Percentiles rank a stretch among this genome's conserved stretches.
phyloP scores from a whole-genome alignment of 2,888 invertebrate species.

The Cybosia mesomella region DNA sequence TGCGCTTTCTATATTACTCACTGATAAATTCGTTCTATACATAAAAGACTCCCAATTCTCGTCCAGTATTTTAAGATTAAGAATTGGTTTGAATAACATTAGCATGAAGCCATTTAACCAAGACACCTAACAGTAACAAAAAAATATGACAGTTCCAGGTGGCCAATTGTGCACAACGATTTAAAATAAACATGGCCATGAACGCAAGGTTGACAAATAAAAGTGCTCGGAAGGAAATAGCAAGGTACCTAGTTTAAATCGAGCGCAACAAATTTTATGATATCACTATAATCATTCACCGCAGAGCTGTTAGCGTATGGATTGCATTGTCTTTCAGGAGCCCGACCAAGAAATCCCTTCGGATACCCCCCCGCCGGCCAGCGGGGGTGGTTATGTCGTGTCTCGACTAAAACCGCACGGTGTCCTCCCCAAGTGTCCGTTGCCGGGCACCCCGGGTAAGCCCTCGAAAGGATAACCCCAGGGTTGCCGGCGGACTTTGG shows the following conservation, averaged over 20 bases:
- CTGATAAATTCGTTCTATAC: too few species aligned
- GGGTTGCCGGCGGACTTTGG: too few species aligned
- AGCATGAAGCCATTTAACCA: neutral
- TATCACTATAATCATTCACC: neutral
- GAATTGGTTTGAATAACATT: too few species aligned
- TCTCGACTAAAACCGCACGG: too few species aligned
- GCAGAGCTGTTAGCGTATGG: neutral
- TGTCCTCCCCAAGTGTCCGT: too few species aligned
- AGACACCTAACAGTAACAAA: conserved; percentile 18
- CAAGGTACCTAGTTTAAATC: neutral
- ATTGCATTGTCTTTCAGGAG: neutral
- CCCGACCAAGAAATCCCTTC: too few species aligned
- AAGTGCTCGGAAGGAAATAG: conserved; percentile 38
- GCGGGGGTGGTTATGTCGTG: too few species aligned
- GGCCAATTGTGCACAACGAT: conserved; percentile 48
- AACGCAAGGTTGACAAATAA: conserved; percentile 68
- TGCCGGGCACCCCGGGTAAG: too few species aligned
- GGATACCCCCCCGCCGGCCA: too few species aligned
- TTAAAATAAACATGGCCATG: conserved; percentile 54
- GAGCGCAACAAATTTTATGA: neutral
- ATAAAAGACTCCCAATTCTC: too few species aligned
- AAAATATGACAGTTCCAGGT: conserved; percentile 43
- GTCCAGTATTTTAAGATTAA: neutral
- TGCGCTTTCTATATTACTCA: too few species aligned
- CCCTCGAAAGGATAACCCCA: too few species aligned